Base-by-base conservation (phyloP, 2,113 vertebrate genomes). In the Falcunculus frontatus region DNA sequence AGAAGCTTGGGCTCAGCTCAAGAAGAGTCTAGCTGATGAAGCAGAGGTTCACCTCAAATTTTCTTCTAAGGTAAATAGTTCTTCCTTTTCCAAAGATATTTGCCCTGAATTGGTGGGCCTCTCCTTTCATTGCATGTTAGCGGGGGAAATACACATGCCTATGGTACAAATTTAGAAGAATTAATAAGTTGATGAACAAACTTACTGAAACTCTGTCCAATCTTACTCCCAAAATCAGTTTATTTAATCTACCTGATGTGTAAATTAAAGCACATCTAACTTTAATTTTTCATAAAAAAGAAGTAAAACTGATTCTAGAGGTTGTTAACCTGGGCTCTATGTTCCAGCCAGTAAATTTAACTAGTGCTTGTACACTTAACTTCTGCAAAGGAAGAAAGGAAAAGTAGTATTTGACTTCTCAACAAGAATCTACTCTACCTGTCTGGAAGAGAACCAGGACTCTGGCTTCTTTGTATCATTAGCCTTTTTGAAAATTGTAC, bases 11-110 rank as follows among this genome's bases (percentile, higher is more conserved):
- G 98, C 98, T 55, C 99, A 99, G 94, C 97, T 99, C 63, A 99
- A 99, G 98, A 99, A 99, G 96, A 99, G 99, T 90, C 97, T 99
- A 39, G 98, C 99, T 14, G 99, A 99, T 12, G 99, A 99, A 91
- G 99, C 99, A 5, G 99, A 99, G 84, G 99, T 99, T 97, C 99
- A 99, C 95, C 98, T 99, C 73, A 99, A 99, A 95, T 99, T 99
- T 98, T 99, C 99, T 10, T 99, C 99, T 15, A 99, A 99, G 99
- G 99, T 99, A 98, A 96, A 37, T 42, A 23, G 21, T 55, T 89
- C 44, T 75, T 52, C 30, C 26, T 91, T 75, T 68, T 62, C 52
- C 26, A 42, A 46, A 64, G 25, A 44, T 75, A 50, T 89, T 90
- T 87, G 8, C 30, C 29, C n/a, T 86, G 50, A 41, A 19, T 84